Evolutionary conservation across 1,140 invertebrate species (phyloP), one percentile per base, ranked within the genome.

Genomic region (Heliconius melpomene): DNA sequence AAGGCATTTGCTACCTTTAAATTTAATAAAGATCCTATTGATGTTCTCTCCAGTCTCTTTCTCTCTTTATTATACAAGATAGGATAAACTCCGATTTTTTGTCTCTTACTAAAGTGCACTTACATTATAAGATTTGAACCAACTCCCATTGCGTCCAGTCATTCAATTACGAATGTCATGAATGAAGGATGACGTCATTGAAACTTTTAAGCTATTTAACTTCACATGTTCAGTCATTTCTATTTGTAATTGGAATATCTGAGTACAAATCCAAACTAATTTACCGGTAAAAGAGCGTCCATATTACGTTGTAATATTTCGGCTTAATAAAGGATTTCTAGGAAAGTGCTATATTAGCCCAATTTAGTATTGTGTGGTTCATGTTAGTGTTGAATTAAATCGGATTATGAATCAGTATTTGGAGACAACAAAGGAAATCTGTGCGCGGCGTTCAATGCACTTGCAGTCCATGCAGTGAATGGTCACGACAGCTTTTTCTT

Each of bases 351-450:
- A 66, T 66, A 66, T 66, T 29, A 66, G 60, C 13, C 26, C 60
- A 29, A 26, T 66, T 66, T 66, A 29, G 13, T 66, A 29, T 2
- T 29, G 26, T 1, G 1, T 29, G 11, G 60, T 16, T 66, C 8
- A 16, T 7, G 26, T n/a, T n/a, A 11, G 57, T 60, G 11, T 29
- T 66, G 3, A 66, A 66, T 3, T 29, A 66, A 26, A 66, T 29
- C 26, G 60, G 11, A 66, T 66, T 66, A 26, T 66, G 26, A 29
- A 66, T 66, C n/a, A 66, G 60, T 26, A 29, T 66, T 66, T 26
- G 26, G 60, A 66, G 60, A 66, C 60, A 29, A 66, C 60, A 66
- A 66, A 66, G 60, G 60, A 66, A 66, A 66, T 66, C 23, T 66
- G 23, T 13, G 26, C 60, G 60, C 13, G 7, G 60, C 60, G 60